Evolutionary conservation across 2,113 vertebrate species (phyloP), one percentile per base, ranked within the genome.

Genomic region (Geococcyx californianus): DNA sequence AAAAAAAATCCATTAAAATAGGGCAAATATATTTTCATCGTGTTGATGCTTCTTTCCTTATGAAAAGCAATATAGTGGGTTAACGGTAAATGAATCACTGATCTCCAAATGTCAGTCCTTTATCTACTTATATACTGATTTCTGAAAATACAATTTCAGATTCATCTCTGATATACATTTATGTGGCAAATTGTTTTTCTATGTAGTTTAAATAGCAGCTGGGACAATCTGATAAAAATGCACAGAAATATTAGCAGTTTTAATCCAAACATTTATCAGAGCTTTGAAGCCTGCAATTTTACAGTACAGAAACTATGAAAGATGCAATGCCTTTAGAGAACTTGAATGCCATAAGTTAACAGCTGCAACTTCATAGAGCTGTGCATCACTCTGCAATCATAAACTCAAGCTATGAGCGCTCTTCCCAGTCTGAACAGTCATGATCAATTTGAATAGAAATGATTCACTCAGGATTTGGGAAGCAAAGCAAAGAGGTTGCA

Each of bases 391-490:
- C 69, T 82, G 26, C 89, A 92, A 81, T 86, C 83, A 93, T 68
- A 91, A 94, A 89, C 36, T 67, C n/a, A 72, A 78, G 26, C 24
- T 86, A 82, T 38, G 74, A 89, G 45, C 20, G 2, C 31, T 85
- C 38, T 95, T 96, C 52, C 47, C 80, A 75, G 80, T 63, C 70
- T 93, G 79, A 94, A 58, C 62, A 87, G 36, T 91, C 79, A 55
- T 33, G 79, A 89, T 42, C 90, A 64, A 58, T 97, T 90, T 93
- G 74, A 92, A 96, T 67, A 87, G 56, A 92, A 92, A 89, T 95
- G 6, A 92, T 92, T 95, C 80, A 91, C 60, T 90, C 52, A 84
- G 38, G 64, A 84, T 91, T 87, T 90, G 84, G 67, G 33, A 90
- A 94, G 56, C 70, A 83, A 87, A 95, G 38, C 69, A 76, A 68